A percentile compares a stretch with the other conserved stretches of the same genome.
Conservation (phyloP, 2,888 invertebrate genomes). For the Petrolisthes cinctipes region DNA sequence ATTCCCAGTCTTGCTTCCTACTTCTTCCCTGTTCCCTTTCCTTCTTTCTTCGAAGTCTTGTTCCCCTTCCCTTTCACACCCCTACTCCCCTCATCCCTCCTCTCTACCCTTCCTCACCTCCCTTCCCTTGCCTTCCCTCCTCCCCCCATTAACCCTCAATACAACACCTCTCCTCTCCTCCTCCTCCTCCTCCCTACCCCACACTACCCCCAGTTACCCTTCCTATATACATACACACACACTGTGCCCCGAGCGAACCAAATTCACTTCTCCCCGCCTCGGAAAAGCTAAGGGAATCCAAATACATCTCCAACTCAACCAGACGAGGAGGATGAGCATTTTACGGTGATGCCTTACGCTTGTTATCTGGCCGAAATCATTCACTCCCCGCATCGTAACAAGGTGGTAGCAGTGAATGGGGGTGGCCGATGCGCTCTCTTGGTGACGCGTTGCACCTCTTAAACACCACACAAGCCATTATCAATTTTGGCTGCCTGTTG, state of each 20-base stretch:
- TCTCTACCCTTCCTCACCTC: too few relatives aligned
- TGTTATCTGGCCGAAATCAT: constrained; percentile 61
- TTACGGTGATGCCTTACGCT: constrained; percentile 62
- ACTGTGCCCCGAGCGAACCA: constrained; percentile 34
- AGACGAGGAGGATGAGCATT: constrained; percentile 63
- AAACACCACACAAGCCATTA: constrained; percentile 41
- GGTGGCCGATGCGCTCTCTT: constrained; percentile 18
- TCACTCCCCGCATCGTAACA: constrained; percentile 48
- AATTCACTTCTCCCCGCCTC: constrained; percentile 51
- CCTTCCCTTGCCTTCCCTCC: too few relatives aligned
- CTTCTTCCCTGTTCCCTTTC: too few relatives aligned
- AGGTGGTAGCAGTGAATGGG: constrained; percentile 55
- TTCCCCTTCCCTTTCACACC: too few relatives aligned
- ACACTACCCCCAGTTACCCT: not conserved
- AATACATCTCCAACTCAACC: constrained; percentile 59
- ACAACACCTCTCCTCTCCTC: not conserved
- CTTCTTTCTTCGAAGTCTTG: too few relatives aligned
- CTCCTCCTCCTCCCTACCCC: not conserved
- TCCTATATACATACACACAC: not conserved
- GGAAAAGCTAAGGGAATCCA: constrained; percentile 36
- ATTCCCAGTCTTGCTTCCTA: too few relatives aligned
- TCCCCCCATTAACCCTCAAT: not conserved
- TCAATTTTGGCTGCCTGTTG: constrained; percentile 55
- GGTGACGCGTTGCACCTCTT: constrained; percentile 50
- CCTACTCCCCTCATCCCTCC: too few relatives aligned